phyloP scores from a whole-genome alignment of 2,888 invertebrate species.

The Standfussiana lucernea region DNA sequence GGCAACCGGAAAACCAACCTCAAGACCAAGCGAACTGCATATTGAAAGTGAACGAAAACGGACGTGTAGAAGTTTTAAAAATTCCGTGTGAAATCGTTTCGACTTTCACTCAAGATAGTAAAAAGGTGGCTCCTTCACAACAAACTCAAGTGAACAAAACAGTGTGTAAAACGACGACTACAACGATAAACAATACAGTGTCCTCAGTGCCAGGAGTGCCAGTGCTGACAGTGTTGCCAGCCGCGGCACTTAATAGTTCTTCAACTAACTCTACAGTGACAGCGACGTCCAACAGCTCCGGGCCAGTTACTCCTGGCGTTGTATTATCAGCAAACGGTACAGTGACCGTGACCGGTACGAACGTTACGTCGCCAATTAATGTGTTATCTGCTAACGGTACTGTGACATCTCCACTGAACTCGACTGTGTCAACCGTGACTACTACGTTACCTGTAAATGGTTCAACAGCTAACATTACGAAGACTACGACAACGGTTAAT shows the following conservation, averaged over 20 bases:
- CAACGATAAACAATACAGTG: constrained; percentile 69
- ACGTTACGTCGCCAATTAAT: constrained; percentile 10
- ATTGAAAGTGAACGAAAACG: constrained; percentile 81
- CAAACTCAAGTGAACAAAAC: constrained; percentile 72
- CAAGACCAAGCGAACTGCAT: constrained; percentile 77
- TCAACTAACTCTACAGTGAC: constrained; percentile 30
- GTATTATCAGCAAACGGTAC: constrained; percentile 10
- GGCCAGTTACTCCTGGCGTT: background rate
- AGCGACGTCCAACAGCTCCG: background rate
- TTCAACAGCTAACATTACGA: constrained; percentile 39
- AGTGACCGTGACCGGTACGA: constrained; percentile 14
- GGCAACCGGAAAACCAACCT: constrained; percentile 19
- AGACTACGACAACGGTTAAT: constrained; percentile 59
- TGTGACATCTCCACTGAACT: constrained; percentile 19
- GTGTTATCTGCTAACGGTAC: constrained; percentile 54
- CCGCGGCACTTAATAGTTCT: constrained; percentile 18
- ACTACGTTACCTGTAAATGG: constrained; percentile 35
- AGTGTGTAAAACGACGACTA: constrained; percentile 78
- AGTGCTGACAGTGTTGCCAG: constrained; percentile 31
- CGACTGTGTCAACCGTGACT: constrained; percentile 69
- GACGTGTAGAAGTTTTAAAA: constrained; percentile 76
- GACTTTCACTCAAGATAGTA: constrained; percentile 82
- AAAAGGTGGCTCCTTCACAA: constrained; percentile 67
- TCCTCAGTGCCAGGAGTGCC: constrained; percentile 27
- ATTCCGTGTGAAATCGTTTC: constrained; percentile 88